These are phyloP conservation scores for Progne subis DNA, from an alignment of 2,113 vertebrate genomes.

Conservation along the genomic window DNA sequence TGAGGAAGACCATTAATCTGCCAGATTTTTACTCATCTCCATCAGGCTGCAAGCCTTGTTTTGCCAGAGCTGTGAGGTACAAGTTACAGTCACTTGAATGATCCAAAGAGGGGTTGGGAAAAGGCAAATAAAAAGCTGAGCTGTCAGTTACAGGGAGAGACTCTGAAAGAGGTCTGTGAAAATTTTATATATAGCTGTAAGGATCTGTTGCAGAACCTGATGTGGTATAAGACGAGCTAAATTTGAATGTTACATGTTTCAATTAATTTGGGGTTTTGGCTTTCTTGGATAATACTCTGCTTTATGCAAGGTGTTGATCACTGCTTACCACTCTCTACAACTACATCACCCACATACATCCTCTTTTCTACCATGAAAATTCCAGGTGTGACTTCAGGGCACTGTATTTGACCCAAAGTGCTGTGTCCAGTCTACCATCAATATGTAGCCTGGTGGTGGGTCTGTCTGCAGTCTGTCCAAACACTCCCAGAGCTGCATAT, in stretches of 20 bases:
- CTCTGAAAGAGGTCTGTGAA: not conserved
- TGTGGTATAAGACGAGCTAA: not conserved
- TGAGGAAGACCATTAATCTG: not conserved
- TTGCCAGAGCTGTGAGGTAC: not conserved
- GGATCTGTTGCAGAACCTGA: not conserved
- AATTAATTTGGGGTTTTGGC: not conserved
- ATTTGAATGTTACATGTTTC: not conserved
- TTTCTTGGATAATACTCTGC: not conserved
- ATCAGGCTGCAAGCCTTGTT: not conserved
- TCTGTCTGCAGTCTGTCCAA: not conserved
- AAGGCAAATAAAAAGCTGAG: not conserved
- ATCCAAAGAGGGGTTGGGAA: not conserved
- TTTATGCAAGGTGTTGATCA: not conserved
- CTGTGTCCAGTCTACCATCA: no score
- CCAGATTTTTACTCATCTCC: constrained; percentile 25
- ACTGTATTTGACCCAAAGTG: not conserved
- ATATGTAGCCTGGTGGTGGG: not conserved
- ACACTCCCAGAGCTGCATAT: not conserved
- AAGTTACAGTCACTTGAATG: not conserved
- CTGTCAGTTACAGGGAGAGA: not conserved
- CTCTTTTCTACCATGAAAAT: not conserved
- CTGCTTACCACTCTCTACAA: not conserved
- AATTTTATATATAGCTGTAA: not conserved
- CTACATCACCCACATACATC: not conserved
- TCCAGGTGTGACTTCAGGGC: rapidly evolving